Percentiles rank a stretch among this genome's conserved stretches.
phyloP scores from a whole-genome alignment of 2,888 invertebrate species.

The Neoscelio sp. region DNA sequence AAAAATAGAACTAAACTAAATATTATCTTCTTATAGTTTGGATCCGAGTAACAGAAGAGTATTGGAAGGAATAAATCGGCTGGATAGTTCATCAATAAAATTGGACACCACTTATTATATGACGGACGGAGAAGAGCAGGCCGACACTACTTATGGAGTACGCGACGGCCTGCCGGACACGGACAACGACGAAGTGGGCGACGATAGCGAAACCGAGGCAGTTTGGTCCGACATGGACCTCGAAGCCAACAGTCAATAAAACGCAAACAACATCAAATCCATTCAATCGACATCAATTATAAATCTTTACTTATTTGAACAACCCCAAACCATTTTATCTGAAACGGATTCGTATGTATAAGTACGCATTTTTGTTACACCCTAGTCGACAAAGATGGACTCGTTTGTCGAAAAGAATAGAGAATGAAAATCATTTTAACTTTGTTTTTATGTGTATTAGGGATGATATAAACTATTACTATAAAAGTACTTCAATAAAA shows the following conservation, averaged over 20 bases:
- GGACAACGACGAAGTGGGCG: constrained; percentile 83
- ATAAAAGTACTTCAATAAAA: too few relatives aligned
- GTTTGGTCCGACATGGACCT: constrained; percentile 87
- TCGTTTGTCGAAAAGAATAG: too few relatives aligned
- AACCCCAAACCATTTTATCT: constrained; percentile 8
- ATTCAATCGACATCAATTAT: background rate
- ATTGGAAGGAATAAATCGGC: constrained; percentile 86
- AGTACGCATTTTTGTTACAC: constrained; percentile 46
- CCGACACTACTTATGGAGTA: constrained; percentile 84
- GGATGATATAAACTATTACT: too few relatives aligned
- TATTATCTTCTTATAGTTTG: constrained; percentile 81
- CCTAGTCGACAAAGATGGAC: too few relatives aligned
- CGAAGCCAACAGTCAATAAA: constrained; percentile 83
- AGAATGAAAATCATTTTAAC: too few relatives aligned
- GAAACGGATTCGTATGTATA: constrained; percentile 12
- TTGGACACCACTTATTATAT: constrained; percentile 84
- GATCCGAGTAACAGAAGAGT: constrained; percentile 87
- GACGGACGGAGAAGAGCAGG: constrained; percentile 84
- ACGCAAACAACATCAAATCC: constrained; percentile 42
- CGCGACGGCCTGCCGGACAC: constrained; percentile 83
- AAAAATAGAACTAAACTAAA: background rate
- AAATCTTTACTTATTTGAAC: constrained; percentile 31
- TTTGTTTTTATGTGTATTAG: too few relatives aligned
- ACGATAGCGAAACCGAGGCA: constrained; percentile 85
- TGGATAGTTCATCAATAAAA: constrained; percentile 84